Conservation (phyloP, 2,797 vertebrate species). For the Bufotes viridis region DNA sequence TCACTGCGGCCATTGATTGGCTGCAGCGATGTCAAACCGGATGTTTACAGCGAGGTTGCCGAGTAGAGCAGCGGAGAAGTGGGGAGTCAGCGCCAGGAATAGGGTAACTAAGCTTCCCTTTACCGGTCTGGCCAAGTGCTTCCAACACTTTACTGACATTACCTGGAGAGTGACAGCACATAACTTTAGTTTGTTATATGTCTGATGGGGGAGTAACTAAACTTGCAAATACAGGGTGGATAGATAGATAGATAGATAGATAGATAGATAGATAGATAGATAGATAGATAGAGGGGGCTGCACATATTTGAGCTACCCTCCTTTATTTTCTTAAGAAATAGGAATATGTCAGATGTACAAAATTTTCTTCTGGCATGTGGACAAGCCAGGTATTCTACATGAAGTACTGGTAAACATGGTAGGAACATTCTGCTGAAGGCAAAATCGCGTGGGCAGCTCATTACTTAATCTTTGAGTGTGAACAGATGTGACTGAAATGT, state of each 20-base stretch:
- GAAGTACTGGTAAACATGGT: slow-evolving; percentile 23
- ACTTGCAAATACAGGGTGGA: neutral
- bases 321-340: neutral
- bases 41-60: too few relatives aligned
- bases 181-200: neutral
- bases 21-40: too few relatives aligned
- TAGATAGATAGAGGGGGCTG: neutral
- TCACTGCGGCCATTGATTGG: too few relatives aligned
- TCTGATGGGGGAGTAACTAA: neutral
- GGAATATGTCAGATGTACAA: neutral
- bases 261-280: neutral
- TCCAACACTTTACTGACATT: neutral
- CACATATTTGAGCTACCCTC: neutral
- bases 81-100: too few relatives aligned
- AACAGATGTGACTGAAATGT: slow-evolving; percentile 21
- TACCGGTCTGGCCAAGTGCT: too few relatives aligned
- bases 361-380: neutral
- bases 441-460: slow-evolving; percentile 34
- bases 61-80: too few relatives aligned
- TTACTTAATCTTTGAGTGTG: slow-evolving; percentile 34
- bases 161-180: neutral
- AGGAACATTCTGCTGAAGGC: slow-evolving; percentile 16
- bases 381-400: slow-evolving; percentile 14
- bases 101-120: too few relatives aligned
- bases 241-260: neutral